These are phyloP conservation scores for Charaxes varanes DNA, from an alignment of 1,140 invertebrate species.

Conservation along the genomic window DNA sequence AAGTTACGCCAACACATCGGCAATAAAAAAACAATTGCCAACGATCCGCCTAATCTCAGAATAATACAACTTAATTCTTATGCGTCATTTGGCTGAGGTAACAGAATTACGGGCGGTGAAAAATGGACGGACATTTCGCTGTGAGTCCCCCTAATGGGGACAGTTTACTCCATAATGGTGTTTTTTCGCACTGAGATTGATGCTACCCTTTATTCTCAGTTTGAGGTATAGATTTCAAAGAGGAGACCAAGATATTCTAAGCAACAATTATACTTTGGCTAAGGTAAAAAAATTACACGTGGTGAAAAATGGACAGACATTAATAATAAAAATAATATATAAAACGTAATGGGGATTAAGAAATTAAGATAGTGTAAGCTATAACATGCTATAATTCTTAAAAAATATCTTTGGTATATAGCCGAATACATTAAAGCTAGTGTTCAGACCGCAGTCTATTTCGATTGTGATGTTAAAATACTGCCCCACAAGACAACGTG, in stretches of 20 bases:
- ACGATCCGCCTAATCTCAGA: constrained; percentile 1
- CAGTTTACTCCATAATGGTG: constrained; percentile 28
- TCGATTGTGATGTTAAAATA: constrained; percentile 4
- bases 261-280: too few relatives aligned
- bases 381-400: too few relatives aligned
- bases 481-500: constrained; percentile 1
- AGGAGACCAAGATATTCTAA: constrained; percentile 4
- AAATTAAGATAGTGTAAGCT: background rate
- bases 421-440: too few relatives aligned
- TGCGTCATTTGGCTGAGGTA: constrained; percentile 26
- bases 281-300: constrained; percentile 26
- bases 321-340: constrained; percentile 2
- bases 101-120: constrained; percentile 28
- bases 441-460: background rate
- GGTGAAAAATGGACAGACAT: constrained; percentile 28
- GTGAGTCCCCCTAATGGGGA: constrained; percentile 28
- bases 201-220: constrained; percentile 27
- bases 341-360: background rate
- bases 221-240: background rate
- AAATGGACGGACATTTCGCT: constrained; percentile 27
- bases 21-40: background rate
- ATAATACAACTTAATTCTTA: constrained; percentile 7
- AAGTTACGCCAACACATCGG: background rate
- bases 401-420: too few relatives aligned
- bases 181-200: constrained; percentile 30